phyloP scores from a whole-genome alignment of 2,888 invertebrate species.

The Cephus sareptanus region DNA sequence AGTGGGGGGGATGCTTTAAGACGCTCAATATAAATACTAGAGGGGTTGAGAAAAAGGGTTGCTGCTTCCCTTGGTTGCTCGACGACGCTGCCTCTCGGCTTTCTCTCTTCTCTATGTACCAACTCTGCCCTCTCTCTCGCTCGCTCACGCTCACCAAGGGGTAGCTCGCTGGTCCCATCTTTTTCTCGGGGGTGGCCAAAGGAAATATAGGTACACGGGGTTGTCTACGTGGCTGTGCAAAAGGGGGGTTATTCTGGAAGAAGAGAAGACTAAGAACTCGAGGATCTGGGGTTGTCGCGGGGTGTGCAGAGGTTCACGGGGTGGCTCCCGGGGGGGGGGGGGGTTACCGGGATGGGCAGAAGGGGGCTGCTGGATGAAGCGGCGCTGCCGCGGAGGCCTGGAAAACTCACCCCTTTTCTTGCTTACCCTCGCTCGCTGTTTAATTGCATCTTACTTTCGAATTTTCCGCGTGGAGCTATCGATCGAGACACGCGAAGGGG shows the following conservation, averaged over 20 bases:
- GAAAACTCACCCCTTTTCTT: constrained; percentile 67
- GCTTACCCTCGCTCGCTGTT: constrained; percentile 66
- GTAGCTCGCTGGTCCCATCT: not conserved
- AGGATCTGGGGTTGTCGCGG: constrained; percentile 22
- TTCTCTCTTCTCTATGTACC: not conserved
- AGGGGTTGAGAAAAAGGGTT: constrained; percentile 65
- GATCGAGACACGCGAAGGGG: constrained; percentile 62
- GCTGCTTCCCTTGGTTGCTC: constrained; percentile 59
- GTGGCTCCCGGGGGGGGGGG: constrained; percentile 21
- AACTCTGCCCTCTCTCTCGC: not conserved
- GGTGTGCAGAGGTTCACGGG: constrained; percentile 31
- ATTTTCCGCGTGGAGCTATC: constrained; percentile 67
- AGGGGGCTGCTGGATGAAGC: constrained; percentile 25
- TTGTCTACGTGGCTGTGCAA: not conserved
- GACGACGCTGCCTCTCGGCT: constrained; percentile 34
- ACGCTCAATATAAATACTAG: constrained; percentile 65
- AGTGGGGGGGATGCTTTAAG: constrained; percentile 63
- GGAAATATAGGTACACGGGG: not conserved
- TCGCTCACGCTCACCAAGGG: not conserved
- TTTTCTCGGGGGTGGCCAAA: not conserved
- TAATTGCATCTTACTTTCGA: constrained; percentile 67
- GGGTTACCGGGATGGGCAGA: constrained; percentile 27
- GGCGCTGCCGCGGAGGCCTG: constrained; percentile 43
- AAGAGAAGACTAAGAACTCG: constrained; percentile 26
- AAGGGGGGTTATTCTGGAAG: constrained; percentile 5